Conservation (phyloP, 2,888 invertebrate genomes). For the Acanthosoma haemorrhoidale region DNA sequence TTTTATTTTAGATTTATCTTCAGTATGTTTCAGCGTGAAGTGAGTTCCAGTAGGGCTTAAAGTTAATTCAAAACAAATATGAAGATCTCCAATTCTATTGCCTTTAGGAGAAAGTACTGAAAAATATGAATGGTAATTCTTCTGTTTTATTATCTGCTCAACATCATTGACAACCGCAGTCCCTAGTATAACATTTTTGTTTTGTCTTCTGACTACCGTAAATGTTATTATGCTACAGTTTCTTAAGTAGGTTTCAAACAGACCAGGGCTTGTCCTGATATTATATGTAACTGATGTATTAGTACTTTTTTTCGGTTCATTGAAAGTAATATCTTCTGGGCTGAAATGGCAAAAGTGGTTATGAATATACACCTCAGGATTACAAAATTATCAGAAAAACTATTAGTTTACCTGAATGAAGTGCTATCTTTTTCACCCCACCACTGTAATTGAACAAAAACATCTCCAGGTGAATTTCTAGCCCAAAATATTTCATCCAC, state of each 20-base stretch:
- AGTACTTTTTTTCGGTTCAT: conserved; percentile 31
- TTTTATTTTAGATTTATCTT: background rate
- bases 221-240: conserved; percentile 46
- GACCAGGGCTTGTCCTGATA: conserved; percentile 44
- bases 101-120: conserved; percentile 44
- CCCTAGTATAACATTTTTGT: conserved; percentile 17
- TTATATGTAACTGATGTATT: conserved; percentile 43
- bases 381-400: background rate
- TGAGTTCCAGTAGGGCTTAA: background rate
- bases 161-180: conserved; percentile 40
- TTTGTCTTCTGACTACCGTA: conserved; percentile 41
- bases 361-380: background rate
- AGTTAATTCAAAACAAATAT: conserved; percentile 43
- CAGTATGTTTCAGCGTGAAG: background rate
- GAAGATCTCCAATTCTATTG: conserved; percentile 45
- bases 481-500: conserved; percentile 46
- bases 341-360: conserved; percentile 41
- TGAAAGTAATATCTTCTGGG: conserved; percentile 43
- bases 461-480: conserved; percentile 44
- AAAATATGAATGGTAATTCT: conserved; percentile 44
- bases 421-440: conserved; percentile 46
- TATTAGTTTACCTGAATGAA: conserved; percentile 44
- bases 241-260: conserved; percentile 46
- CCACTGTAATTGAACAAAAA: conserved; percentile 45
- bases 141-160: conserved; percentile 42